A percentile compares a stretch with the other conserved stretches of the same genome.
These are phyloP conservation scores for Neosalanx taihuensis DNA, from an alignment of 2,797 vertebrate genomes.

Conservation along the genomic window DNA sequence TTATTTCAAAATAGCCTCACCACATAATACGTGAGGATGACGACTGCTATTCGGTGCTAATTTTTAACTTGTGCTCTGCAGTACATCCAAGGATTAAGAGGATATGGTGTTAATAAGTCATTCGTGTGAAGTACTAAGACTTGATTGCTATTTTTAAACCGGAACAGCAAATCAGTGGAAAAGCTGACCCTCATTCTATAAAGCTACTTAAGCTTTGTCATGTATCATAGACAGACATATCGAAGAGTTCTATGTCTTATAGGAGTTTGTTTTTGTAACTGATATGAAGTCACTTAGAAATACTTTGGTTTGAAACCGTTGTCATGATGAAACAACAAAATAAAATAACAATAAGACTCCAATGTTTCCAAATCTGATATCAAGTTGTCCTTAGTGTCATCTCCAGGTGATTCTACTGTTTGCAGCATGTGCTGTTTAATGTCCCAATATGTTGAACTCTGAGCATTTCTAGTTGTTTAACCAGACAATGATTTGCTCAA, in stretches of 20 bases:
- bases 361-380: no score
- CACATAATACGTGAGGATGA: conserved; percentile 46
- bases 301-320: no score
- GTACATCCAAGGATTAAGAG: conserved; percentile 52
- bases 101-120: conserved; percentile 47
- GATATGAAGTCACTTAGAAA: not conserved
- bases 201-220: not conserved
- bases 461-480: no score
- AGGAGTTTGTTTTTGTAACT: not conserved
- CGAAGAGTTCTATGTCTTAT: not conserved
- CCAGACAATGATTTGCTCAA: not conserved
- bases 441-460: not conserved
- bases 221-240: not conserved
- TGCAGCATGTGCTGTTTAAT: not conserved
- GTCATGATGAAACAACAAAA: no score
- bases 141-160: conserved; percentile 42
- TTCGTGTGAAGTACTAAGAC: conserved; percentile 46
- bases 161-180: not conserved
- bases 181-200: not conserved
- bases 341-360: no score
- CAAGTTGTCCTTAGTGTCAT: conserved; percentile 28
- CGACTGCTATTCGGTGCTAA: conserved; percentile 42
- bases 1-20: conserved; percentile 44
- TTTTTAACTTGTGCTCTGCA: conserved; percentile 17
- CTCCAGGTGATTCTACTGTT: conserved; percentile 21